Evolutionary conservation across 1,140 invertebrate species (phyloP), one percentile per base, ranked within the genome.

Genomic region (Euwallacea fornicatus): DNA sequence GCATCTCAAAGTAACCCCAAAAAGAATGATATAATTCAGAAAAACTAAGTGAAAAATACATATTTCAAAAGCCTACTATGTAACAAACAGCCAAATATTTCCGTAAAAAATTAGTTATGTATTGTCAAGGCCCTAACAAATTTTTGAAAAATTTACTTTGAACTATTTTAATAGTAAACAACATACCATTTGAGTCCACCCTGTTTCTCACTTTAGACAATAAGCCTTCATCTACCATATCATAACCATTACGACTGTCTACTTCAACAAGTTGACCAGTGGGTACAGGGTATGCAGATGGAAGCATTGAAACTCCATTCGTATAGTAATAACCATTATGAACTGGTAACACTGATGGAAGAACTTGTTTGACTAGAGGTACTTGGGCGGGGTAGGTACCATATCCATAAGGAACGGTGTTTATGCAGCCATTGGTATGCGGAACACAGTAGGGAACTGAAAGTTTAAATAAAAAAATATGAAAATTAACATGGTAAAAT

Each of bases 251-350:
- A 1, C 86, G 86, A 9, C 85, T 80, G 60, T 92, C 90, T 13
- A 92, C 80, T 79, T 92, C 90, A 66, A 93, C 92, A 1, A 93
- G 78, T 74, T 89, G 87, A 3, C 80, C 88, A 4, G 88, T 88
- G 0, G 88, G 80, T 76, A 85, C 42, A 78, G 70, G 53, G 64
- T 74, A 73, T 3, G 43, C 44, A 4, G 61, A 15, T 13, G 50
- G 7, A 8, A 46, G 7, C 16, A 53, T 21, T n/a, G 56, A 15
- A 7, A 42, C 10, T 7, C 9, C 46, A 21, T 50, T 61, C 6
- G 41, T 10, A 53, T 73, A 75, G 58, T 75, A 77, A 65, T 75
- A 76, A 54, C 76, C 75, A 50, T 75, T 77, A 9, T 41, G 58
- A 10, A 43, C 7, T 11, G 15, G 33, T 10, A 16, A 13, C 6